These are phyloP conservation scores for Geotrupes spiniger DNA, from an alignment of 2,888 invertebrate species.

Conservation along the genomic window DNA sequence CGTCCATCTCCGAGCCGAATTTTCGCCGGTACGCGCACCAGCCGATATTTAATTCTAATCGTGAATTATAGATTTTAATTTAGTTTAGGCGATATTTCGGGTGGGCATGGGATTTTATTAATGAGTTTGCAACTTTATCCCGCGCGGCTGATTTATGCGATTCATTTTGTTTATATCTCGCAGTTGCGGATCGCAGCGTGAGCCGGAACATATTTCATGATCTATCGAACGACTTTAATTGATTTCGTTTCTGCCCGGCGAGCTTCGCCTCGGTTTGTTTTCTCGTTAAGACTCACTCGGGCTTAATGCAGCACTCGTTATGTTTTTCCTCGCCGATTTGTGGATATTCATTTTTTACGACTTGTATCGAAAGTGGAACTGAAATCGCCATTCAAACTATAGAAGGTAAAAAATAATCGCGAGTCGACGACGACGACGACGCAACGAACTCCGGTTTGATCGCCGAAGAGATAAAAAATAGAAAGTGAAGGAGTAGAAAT, in stretches of 20 bases:
- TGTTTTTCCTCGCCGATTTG: too few species aligned
- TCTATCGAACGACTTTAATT: slow-evolving; percentile 4
- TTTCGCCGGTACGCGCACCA: background rate
- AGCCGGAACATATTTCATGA: slow-evolving; percentile 1
- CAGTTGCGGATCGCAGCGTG: slow-evolving; percentile 3
- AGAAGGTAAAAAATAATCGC: too few species aligned
- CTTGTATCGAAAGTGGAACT: too few species aligned
- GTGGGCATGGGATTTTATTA: slow-evolving; percentile 2
- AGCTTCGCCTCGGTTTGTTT: background rate
- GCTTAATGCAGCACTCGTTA: too few species aligned
- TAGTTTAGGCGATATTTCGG: slow-evolving; percentile 2
- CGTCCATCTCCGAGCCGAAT: too few species aligned
- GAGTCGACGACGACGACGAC: too few species aligned
- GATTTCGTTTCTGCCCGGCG: background rate
- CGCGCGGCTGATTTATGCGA: slow-evolving; percentile 2
- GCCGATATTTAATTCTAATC: slow-evolving; percentile 6
- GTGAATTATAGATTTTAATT: slow-evolving; percentile 8
- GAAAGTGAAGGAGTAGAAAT: too few species aligned
- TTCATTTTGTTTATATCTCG: background rate
- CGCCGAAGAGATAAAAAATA: too few species aligned
- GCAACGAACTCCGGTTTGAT: too few species aligned
- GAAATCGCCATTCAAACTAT: too few species aligned
- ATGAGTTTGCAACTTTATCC: slow-evolving; percentile 6
- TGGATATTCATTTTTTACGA: too few species aligned
- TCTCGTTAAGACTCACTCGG: background rate